Conservation (phyloP, 2,113 vertebrate genomes). For the Psilopogon haemacephalus region DNA sequence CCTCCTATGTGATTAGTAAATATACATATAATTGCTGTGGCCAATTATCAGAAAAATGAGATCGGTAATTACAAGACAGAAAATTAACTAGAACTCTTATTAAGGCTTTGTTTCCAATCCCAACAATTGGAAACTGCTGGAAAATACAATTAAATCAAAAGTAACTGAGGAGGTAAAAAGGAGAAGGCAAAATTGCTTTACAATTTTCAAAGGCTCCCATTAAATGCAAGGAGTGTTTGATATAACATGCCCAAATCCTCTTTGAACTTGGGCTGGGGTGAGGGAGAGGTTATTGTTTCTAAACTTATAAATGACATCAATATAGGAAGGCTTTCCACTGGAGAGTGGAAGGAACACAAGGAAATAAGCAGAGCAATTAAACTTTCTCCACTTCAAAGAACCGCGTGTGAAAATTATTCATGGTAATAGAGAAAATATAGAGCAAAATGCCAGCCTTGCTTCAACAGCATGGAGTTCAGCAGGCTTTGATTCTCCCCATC, state of each 20-base stretch:
- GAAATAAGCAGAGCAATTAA: conserved; percentile 45
- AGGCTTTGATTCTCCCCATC: background rate
- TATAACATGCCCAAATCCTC: background rate
- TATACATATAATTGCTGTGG: conserved; percentile 99
- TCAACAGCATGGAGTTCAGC: accelerated
- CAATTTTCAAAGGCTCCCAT: conserved; percentile 30
- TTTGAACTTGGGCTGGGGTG: conserved; percentile 34
- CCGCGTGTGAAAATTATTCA: background rate
- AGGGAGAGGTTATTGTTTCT: conserved; percentile 1
- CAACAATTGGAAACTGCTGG: conserved; percentile 78
- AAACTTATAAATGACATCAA: conserved; percentile 56
- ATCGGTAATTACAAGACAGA: conserved; percentile 99
- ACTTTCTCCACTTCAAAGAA: conserved; percentile 55
- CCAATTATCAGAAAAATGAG: conserved; percentile 99
- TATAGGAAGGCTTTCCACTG: conserved; percentile 45
- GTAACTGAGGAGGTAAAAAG: conserved; percentile 69
- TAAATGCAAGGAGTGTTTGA: background rate
- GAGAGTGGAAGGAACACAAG: conserved; percentile 32
- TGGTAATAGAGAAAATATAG: background rate
- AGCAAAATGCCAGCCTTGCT: background rate
- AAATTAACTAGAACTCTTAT: conserved; percentile 97
- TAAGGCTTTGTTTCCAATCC: conserved; percentile 89
- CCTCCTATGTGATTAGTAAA: conserved; percentile 92
- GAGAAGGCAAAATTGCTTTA: conserved; percentile 43
- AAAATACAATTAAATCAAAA: conserved; percentile 81